Conservation (phyloP, 2,113 vertebrate genomes). For the Tachuris rubrigastra region DNA sequence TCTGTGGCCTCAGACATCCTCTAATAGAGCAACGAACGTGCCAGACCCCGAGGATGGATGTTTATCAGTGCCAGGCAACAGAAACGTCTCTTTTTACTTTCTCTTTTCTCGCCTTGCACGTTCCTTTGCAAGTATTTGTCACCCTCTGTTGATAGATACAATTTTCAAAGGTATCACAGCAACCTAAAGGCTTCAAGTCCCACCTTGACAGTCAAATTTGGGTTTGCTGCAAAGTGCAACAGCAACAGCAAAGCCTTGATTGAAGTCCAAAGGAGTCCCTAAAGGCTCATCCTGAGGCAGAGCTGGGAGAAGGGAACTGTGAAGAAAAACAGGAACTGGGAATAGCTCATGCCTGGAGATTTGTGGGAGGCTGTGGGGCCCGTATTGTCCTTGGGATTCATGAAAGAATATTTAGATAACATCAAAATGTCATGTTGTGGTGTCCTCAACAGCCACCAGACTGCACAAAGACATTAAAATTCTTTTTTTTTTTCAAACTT, state of each 20-base stretch:
- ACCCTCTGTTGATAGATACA: conserved; percentile 22
- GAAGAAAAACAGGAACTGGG: background rate
- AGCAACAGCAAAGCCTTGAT: background rate
- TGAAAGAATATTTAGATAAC: background rate
- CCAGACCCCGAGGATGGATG: background rate
- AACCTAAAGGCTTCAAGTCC: background rate
- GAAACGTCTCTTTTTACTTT: background rate
- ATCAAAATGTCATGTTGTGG: background rate
- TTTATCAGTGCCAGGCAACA: background rate
- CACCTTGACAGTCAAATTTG: background rate
- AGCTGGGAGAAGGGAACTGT: background rate
- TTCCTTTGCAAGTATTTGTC: background rate
- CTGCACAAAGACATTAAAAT: background rate
- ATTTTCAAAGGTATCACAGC: background rate
- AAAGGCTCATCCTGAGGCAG: background rate
- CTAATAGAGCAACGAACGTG: background rate
- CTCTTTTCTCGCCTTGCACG: background rate
- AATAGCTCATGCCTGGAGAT: background rate
- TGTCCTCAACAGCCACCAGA: background rate
- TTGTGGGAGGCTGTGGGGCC: background rate
- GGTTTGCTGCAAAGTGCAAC: background rate
- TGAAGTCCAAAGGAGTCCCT: background rate
- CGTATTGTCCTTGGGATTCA: background rate
- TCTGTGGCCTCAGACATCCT: background rate
- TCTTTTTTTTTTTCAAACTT: background rate